Conservation (phyloP, 2,888 invertebrate genomes). For the Drosophila paranaensis region DNA sequence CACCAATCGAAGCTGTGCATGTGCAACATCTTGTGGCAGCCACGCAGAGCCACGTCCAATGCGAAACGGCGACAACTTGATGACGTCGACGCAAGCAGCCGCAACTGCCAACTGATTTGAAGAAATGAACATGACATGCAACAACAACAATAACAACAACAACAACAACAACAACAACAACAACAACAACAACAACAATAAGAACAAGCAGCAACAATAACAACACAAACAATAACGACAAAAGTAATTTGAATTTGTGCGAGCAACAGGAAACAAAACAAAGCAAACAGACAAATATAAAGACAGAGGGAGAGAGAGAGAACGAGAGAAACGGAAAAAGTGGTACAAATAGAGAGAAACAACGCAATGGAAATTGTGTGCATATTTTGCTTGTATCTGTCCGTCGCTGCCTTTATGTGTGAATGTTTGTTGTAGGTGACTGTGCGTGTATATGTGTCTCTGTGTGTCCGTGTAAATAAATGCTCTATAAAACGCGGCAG, state of each 20-base stretch:
- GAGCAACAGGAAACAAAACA: constrained; percentile 46
- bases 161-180: constrained; percentile 53
- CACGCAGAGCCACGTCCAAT: constrained; percentile 38
- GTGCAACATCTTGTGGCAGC: constrained; percentile 54
- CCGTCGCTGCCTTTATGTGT: constrained; percentile 14
- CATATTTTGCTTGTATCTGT: constrained; percentile 50
- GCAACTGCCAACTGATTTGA: constrained; percentile 50
- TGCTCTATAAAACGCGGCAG: constrained; percentile 59
- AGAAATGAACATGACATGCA: constrained; percentile 54
- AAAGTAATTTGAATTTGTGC: constrained; percentile 73
- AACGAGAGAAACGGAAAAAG: background rate
- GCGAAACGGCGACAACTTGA: constrained; percentile 24
- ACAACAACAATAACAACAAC: constrained; percentile 32
- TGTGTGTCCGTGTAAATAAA: constrained; percentile 67
- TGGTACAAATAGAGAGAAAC: constrained; percentile 9
- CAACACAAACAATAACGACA: constrained; percentile 59
- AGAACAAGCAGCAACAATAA: constrained; percentile 47
- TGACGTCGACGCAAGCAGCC: constrained; percentile 29
- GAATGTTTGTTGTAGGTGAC: constrained; percentile 19
- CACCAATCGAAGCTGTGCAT: constrained; percentile 40
- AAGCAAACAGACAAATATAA: constrained; percentile 3
- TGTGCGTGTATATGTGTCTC: constrained; percentile 21
- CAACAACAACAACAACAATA: constrained; percentile 57
- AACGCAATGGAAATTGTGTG: constrained; percentile 62
- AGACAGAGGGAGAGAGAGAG: background rate